A percentile compares a stretch with the other conserved stretches of the same genome.
These are phyloP conservation scores for Empidonax traillii DNA, from an alignment of 2,113 vertebrate species.

Conservation along the genomic window DNA sequence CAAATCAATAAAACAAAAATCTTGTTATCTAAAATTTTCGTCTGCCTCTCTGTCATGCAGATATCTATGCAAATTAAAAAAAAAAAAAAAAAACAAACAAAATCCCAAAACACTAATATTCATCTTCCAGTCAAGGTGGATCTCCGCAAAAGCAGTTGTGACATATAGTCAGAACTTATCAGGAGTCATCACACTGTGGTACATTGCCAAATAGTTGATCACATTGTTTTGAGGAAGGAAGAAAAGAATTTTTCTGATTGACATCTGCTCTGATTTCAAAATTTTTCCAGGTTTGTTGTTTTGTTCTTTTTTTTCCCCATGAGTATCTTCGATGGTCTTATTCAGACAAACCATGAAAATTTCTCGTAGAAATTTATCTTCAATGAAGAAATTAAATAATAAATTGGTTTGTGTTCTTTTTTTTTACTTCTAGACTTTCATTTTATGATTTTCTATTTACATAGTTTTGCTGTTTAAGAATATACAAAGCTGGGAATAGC, in stretches of 20 bases:
- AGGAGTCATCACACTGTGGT: neutral
- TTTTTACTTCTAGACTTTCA: neutral
- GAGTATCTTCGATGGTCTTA: neutral
- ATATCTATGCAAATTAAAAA: neutral
- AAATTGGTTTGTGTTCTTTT: rapidly evolving
- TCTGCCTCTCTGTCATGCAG: neutral
- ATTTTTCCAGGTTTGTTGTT: neutral
- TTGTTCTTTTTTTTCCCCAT: neutral
- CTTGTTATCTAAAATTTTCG: neutral
- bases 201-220: neutral
- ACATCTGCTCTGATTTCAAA: neutral
- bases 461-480: conserved; percentile 18
- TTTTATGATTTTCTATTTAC: neutral
- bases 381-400: neutral
- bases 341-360: neutral
- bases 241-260: neutral
- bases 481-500: conserved; percentile 20
- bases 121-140: neutral
- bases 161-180: neutral
- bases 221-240: neutral
- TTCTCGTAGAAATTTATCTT: neutral
- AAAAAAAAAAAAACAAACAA: neutral
- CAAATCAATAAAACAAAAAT: neutral
- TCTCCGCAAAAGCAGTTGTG: neutral
- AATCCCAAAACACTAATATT: neutral